A percentile compares a stretch with the other conserved stretches of the same genome.
Evolutionary conservation across 2,888 invertebrate genomes (phyloP).

Genomic region (Phaedon cochleariae): DNA sequence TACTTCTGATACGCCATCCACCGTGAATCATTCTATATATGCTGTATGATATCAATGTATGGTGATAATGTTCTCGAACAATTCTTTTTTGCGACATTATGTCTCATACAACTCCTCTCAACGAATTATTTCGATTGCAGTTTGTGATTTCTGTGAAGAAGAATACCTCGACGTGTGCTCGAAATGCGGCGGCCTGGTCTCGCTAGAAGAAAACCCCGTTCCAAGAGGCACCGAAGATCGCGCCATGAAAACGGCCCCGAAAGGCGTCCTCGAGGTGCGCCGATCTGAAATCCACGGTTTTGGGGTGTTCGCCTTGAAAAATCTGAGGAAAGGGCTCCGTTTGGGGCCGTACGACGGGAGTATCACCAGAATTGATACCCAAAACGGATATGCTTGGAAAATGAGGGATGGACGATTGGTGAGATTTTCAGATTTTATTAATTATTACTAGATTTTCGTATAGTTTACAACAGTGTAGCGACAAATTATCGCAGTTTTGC

Average conservation of each 20-base stretch:
- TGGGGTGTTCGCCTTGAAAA: conserved; percentile 43
- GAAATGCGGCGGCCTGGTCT: conserved; percentile 39
- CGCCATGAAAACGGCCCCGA: conserved; percentile 45
- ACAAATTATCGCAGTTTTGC: too few species aligned
- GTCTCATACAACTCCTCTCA: too few species aligned
- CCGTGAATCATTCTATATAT: too few species aligned
- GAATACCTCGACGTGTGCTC: conserved; percentile 41
- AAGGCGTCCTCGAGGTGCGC: conserved; percentile 36
- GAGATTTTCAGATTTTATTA: too few species aligned
- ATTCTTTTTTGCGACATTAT: too few species aligned
- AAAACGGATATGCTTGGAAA: conserved; percentile 44
- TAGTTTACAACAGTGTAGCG: too few species aligned
- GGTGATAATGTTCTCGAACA: too few species aligned
- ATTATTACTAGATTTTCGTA: too few species aligned
- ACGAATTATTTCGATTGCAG: conserved; percentile 28
- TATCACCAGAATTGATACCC: conserved; percentile 33
- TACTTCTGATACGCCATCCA: too few species aligned
- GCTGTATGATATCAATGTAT: too few species aligned
- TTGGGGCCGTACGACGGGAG: conserved; percentile 49
- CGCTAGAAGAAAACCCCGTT: conserved; percentile 35
- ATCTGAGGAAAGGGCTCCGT: conserved; percentile 39
- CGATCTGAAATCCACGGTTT: conserved; percentile 43
- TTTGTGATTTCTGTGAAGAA: conserved; percentile 41
- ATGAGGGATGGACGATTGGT: conserved; percentile 38
- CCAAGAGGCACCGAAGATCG: conserved; percentile 37